Evolutionary conservation across 2,888 invertebrate genomes (phyloP).

Genomic region (Tenthredo notha): DNA sequence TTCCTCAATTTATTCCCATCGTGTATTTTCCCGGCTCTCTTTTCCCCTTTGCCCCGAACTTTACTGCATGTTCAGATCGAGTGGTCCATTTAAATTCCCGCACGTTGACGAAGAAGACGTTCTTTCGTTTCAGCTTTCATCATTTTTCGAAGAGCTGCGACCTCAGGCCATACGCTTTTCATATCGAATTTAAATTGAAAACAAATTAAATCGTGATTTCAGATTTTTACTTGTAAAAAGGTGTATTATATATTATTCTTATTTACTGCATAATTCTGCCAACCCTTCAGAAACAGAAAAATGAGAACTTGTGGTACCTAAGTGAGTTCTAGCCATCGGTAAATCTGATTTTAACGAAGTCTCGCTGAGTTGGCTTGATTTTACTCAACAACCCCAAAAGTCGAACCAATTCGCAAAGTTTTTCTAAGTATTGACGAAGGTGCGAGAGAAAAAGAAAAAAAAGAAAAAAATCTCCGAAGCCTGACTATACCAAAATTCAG

Average conservation of each 20-base stretch:
- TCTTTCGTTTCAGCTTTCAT: not conserved
- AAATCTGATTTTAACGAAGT: conserved; percentile 23
- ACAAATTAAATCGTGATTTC: not conserved
- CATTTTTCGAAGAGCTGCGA: not conserved
- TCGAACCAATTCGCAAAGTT: not conserved
- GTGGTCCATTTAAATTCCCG: conserved; percentile 22
- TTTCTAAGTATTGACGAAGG: not conserved
- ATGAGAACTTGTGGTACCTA: not conserved
- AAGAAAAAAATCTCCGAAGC: not conserved
- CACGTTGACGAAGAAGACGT: conserved; percentile 25
- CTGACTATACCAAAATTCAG: not conserved
- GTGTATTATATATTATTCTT: not conserved
- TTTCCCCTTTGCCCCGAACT: not conserved
- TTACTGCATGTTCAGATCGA: conserved; percentile 30
- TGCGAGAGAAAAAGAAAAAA: not conserved
- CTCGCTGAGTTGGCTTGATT: not conserved
- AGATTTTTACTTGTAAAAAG: not conserved
- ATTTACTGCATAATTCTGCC: not conserved
- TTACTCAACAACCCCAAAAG: not conserved
- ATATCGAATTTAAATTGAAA: not conserved
- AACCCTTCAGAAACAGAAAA: not conserved
- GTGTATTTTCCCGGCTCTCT: conserved; percentile 17
- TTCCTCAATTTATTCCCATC: conserved; percentile 38
- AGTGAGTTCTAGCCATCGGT: not conserved
- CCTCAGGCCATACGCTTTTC: not conserved